Percentiles rank a stretch among this genome's conserved stretches.
These are phyloP conservation scores for Heliconius charithonia DNA, from an alignment of 2,888 invertebrate species.

Conservation along the genomic window DNA sequence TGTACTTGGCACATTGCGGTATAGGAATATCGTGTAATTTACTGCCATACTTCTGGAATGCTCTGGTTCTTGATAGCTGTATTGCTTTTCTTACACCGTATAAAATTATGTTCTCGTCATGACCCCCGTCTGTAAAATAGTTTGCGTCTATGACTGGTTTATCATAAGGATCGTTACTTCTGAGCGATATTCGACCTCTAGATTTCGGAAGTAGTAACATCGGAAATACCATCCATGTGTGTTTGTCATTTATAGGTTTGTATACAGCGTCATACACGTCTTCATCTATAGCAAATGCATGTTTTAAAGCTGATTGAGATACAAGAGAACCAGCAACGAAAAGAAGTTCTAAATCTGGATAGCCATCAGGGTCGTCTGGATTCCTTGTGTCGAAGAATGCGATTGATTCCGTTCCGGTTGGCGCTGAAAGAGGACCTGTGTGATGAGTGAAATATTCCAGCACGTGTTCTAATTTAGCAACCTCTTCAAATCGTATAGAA, in stretches of 20 bases:
- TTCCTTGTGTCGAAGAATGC: slow-evolving; percentile 83
- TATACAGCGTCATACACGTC: slow-evolving; percentile 71
- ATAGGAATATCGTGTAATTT: slow-evolving; percentile 80
- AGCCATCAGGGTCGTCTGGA: slow-evolving; percentile 68
- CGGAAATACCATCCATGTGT: slow-evolving; percentile 83
- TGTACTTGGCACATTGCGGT: slow-evolving; percentile 81
- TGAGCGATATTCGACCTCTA: slow-evolving; percentile 83
- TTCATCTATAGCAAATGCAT: slow-evolving; percentile 70
- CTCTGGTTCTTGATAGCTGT: slow-evolving; percentile 75
- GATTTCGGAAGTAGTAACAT: slow-evolving; percentile 86
- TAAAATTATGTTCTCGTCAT: slow-evolving; percentile 78
- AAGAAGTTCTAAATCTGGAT: slow-evolving; percentile 85
- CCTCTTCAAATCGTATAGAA: slow-evolving; percentile 85
- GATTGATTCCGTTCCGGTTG: slow-evolving; percentile 74
- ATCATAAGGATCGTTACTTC: slow-evolving; percentile 86
- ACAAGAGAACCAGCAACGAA: slow-evolving; percentile 81
- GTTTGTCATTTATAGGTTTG: slow-evolving; percentile 70
- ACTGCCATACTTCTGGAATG: slow-evolving; percentile 80
- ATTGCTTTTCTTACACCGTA: slow-evolving; percentile 75
- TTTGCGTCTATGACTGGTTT: slow-evolving; percentile 87
- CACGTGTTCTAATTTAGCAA: slow-evolving; percentile 65
- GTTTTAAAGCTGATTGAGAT: slow-evolving; percentile 64
- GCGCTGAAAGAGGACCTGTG: slow-evolving; percentile 69
- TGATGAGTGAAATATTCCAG: slow-evolving; percentile 81
- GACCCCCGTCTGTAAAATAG: slow-evolving; percentile 85